Percentiles rank a stretch among this genome's conserved stretches.
phyloP scores from a whole-genome alignment of 2,113 vertebrate genomes.

The Arvicanthis niloticus region DNA sequence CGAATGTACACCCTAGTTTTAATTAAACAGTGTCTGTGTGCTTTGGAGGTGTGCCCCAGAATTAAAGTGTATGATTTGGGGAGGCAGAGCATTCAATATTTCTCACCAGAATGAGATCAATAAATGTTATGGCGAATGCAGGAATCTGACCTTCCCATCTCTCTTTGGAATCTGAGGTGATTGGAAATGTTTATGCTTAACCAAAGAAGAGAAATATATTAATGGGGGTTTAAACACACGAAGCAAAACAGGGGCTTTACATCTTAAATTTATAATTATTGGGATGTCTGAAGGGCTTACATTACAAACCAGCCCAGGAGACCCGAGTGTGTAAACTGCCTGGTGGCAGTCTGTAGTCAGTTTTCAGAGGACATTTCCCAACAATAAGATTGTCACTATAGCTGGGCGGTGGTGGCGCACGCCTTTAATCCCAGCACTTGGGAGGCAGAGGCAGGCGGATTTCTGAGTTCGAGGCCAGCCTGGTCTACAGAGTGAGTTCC shows the following conservation, averaged over 20 bases:
- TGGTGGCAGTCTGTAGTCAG: constrained; percentile 77
- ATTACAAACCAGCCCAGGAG: constrained; percentile 78
- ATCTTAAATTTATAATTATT: constrained; percentile 87
- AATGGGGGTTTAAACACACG: constrained; percentile 85
- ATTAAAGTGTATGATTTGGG: constrained; percentile 84
- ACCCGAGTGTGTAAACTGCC: constrained; percentile 74
- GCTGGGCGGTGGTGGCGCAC: too few species aligned
- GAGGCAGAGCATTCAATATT: constrained; percentile 76
- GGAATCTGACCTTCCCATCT: constrained; percentile 85
- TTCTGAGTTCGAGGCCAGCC: too few species aligned
- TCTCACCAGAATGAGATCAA: constrained; percentile 86
- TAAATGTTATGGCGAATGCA: constrained; percentile 88
- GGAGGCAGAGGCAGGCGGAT: too few species aligned
- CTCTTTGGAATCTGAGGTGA: constrained; percentile 85
- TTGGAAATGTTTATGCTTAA: constrained; percentile 83
- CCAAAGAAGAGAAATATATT: constrained; percentile 82
- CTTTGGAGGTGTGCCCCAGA: constrained; percentile 81
- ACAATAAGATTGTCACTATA: constrained; percentile 60
- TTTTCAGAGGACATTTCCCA: constrained; percentile 74
- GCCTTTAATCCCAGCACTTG: too few species aligned
- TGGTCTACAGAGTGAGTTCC: too few species aligned
- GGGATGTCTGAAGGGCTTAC: constrained; percentile 83
- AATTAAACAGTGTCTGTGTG: constrained; percentile 86
- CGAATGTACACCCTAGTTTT: constrained; percentile 84
- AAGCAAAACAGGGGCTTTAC: constrained; percentile 84